Evolutionary conservation across 2,888 invertebrate genomes (phyloP), one percentile per base, ranked within the genome.

Genomic region (Horisme vitalbata): DNA sequence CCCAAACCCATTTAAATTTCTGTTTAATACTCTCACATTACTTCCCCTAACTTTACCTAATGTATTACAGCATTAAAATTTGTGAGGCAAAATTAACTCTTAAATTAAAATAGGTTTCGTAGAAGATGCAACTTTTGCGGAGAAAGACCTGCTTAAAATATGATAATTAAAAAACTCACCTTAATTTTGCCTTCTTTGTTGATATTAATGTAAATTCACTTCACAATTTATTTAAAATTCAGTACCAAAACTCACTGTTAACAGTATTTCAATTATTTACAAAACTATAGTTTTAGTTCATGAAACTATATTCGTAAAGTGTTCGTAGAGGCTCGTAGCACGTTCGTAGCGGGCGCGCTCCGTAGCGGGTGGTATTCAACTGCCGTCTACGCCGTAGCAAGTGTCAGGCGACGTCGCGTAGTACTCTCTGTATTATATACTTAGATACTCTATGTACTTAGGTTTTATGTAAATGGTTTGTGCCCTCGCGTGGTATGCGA

Each of bases 321-420:
- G 41, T 59, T 50, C 43, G 55, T 48, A 47, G 45, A 28, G 10
- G 13, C 13, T 15, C 65, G 67, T 68, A 68, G 60, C 57, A 55
- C 60, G 57, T 66, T 57, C 60, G 63, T 59, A 52, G 53, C 61
- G 53, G 43, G 31, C 12, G 44, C 31, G 35, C 39, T 41, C 27
- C 65, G 72, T 71, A 69, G 75, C 83, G 79, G 58, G 72, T 64
- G 71, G 57, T 41, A 71, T 59, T 70, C 74, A 72, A 84, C 83
- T 84, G 79, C 57, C 75, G 80, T 59, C 75, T 75, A 79, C 81
- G 76, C 41, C 70, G 70, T 68, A 70, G 68, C 55, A 59, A 70
- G 71, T 73, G 6, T n/a, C n/a, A 10, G 7, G 23, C 34, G 15
- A 32, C 18, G 45, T 31, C 36, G 38, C 31, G 23, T 33, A 41